Percentiles rank a stretch among this genome's conserved stretches.
phyloP scores from a whole-genome alignment of 2,797 vertebrate genomes.

The Arnoldichthys spilopterus region DNA sequence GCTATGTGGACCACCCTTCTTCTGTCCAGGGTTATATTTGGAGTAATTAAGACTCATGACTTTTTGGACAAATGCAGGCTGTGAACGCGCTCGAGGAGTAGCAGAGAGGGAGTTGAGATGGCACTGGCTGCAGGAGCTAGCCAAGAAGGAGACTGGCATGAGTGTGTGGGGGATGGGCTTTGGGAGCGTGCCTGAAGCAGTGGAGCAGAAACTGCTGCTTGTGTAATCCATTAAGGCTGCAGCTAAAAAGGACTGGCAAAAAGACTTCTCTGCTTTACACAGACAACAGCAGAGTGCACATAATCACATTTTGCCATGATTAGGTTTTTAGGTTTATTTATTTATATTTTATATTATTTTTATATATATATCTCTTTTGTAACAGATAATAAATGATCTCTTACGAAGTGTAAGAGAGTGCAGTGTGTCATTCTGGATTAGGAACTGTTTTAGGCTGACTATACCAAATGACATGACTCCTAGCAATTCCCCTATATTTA shows the following conservation, averaged over 20 bases:
- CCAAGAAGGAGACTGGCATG: background rate
- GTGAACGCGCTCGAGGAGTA: constrained; percentile 22
- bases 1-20: constrained; percentile 38
- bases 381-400: background rate
- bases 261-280: constrained; percentile 5
- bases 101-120: constrained; percentile 14
- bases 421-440: background rate
- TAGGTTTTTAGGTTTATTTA: no score
- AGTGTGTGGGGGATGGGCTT: constrained; percentile 16
- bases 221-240: constrained; percentile 38
- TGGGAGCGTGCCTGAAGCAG: constrained; percentile 29
- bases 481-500: no score
- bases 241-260: constrained; percentile 39
- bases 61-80: constrained; percentile 25
- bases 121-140: background rate
- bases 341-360: no score
- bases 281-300: background rate
- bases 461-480: background rate
- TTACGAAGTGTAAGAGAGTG: background rate
- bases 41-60: constrained; percentile 50
- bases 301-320: no score
- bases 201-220: constrained; percentile 16
- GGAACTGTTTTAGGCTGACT: background rate
- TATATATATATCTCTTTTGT: background rate
- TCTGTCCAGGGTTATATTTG: constrained; percentile 42